These are phyloP conservation scores for Anastatus disparis DNA, from an alignment of 1,140 invertebrate species.

Conservation along the genomic window DNA sequence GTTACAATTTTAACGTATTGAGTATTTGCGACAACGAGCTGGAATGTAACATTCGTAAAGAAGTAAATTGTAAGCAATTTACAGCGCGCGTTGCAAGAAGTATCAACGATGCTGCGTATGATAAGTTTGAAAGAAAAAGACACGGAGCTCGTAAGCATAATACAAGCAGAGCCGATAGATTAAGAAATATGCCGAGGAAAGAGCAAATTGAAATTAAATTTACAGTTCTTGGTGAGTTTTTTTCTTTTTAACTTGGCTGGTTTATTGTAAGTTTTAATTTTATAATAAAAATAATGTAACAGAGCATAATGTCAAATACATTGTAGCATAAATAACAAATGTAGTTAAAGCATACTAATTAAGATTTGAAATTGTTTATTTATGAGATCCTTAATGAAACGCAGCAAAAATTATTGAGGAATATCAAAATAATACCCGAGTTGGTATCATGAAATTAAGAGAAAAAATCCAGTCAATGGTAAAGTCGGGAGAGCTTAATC, in stretches of 20 bases:
- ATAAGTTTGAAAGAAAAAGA: constrained; percentile 1
- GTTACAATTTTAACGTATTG: constrained; percentile 45
- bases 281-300: too few relatives aligned
- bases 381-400: constrained; percentile 21
- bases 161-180: background rate
- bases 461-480: constrained; percentile 48
- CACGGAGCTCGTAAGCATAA: background rate
- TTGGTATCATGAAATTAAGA: constrained; percentile 47
- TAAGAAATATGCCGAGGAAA: constrained; percentile 27
- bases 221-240: constrained; percentile 49
- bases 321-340: background rate
- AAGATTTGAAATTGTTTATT: constrained; percentile 12
- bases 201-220: constrained; percentile 57
- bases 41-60: constrained; percentile 50
- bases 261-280: too few relatives aligned
- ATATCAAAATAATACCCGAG: constrained; percentile 46
- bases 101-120: too few relatives aligned
- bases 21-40: constrained; percentile 52
- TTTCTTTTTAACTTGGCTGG: constrained; percentile 2
- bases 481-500: constrained; percentile 46
- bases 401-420: constrained; percentile 54
- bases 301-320: too few relatives aligned
- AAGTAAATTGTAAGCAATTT: constrained; percentile 54
- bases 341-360: constrained; percentile 14
- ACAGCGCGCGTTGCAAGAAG: constrained; percentile 41